A percentile compares a stretch with the other conserved stretches of the same genome.
phyloP scores from a whole-genome alignment of 1,140 invertebrate species.

The Teleopsis dalmanni region DNA sequence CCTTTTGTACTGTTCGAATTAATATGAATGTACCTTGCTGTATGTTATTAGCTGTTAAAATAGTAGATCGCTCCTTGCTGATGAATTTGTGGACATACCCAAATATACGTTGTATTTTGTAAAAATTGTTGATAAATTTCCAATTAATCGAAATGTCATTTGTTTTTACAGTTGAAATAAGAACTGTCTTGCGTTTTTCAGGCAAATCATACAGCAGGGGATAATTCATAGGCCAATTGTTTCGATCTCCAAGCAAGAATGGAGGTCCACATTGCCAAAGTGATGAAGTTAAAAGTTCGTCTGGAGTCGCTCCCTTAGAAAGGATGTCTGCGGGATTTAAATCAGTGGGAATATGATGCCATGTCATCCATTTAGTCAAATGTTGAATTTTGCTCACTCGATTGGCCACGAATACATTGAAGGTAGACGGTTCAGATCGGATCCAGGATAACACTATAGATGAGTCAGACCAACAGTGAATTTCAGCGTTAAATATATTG shows the following conservation, averaged over 20 bases:
- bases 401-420: conserved; percentile 4
- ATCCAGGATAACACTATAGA: conserved; percentile 2
- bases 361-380: conserved; percentile 9
- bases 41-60: not conserved
- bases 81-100: not conserved
- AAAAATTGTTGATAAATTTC: not conserved
- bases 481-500: not conserved
- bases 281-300: not conserved
- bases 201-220: not conserved
- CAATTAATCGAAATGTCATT: not conserved
- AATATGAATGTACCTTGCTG: not conserved
- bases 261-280: not conserved
- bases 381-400: not conserved
- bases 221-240: not conserved
- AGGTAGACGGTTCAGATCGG: not conserved
- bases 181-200: not conserved
- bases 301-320: conserved; percentile 8
- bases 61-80: not conserved
- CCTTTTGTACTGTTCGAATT: not conserved
- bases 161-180: not conserved
- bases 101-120: not conserved
- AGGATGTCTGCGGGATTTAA: conserved; percentile 24
- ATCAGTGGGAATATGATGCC: conserved; percentile 24
- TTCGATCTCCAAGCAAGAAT: not conserved
- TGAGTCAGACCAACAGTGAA: conserved; percentile 4